These are phyloP conservation scores for Drosophila murphyi DNA, from an alignment of 1,140 invertebrate genomes.

Conservation along the genomic window DNA sequence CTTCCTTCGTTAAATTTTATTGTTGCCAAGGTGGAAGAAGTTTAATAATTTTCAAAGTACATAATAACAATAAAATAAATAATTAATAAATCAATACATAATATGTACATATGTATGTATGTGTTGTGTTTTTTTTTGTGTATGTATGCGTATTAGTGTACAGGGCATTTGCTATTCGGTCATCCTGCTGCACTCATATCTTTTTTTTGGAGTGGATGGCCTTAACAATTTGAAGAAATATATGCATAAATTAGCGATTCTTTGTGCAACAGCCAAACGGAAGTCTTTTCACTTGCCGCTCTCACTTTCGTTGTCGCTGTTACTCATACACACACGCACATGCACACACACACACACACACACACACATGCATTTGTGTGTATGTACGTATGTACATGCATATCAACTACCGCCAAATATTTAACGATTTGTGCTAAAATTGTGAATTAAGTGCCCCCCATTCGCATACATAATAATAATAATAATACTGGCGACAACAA, in stretches of 20 bases:
- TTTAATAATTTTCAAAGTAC: too few species aligned
- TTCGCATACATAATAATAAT: slow-evolving; percentile 61
- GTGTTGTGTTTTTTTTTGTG: too few species aligned
- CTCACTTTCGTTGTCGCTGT: slow-evolving; percentile 64
- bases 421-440: slow-evolving; percentile 79
- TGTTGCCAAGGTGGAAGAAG: too few species aligned
- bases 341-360: background rate
- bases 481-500: slow-evolving; percentile 2
- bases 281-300: slow-evolving; percentile 66
- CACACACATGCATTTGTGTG: background rate
- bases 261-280: slow-evolving; percentile 43
- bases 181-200: background rate
- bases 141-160: too few species aligned
- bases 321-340: background rate
- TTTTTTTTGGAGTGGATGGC: slow-evolving; percentile 15
- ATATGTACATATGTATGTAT: too few species aligned
- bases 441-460: slow-evolving; percentile 64
- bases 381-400: too few species aligned
- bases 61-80: too few species aligned
- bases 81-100: too few species aligned
- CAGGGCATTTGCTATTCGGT: background rate
- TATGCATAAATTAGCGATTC: slow-evolving; percentile 77
- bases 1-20: too few species aligned
- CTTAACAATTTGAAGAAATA: slow-evolving; percentile 57
- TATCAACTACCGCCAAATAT: slow-evolving; percentile 61